These are phyloP conservation scores for Papilio aristodemus DNA, from an alignment of 1,140 invertebrate genomes.

Conservation along the genomic window DNA sequence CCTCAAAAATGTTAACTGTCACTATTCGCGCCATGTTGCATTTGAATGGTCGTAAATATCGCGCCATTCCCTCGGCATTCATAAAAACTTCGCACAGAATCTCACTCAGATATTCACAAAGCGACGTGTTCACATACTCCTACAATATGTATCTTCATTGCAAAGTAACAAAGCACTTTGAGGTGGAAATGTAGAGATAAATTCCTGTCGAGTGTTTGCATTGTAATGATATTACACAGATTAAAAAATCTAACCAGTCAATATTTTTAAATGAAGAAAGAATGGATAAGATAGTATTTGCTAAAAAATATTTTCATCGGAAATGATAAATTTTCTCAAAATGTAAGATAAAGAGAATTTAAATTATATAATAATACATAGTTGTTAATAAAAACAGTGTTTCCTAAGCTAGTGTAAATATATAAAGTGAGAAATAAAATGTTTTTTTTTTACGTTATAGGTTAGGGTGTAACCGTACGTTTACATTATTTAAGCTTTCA, in stretches of 20 bases:
- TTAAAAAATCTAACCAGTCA: neutral
- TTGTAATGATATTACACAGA: neutral
- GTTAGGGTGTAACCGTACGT: too few species aligned
- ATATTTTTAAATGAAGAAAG: too few species aligned
- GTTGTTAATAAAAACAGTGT: too few species aligned
- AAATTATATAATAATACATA: too few species aligned
- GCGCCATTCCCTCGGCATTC: conserved; percentile 26
- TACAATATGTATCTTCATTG: neutral
- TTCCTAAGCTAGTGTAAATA: too few species aligned
- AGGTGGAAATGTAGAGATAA: conserved; percentile 1
- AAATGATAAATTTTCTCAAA: too few species aligned
- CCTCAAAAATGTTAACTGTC: conserved; percentile 4
- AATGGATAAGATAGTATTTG: too few species aligned
- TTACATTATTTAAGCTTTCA: too few species aligned
- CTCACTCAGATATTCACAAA: conserved; percentile 21
- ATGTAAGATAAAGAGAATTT: too few species aligned
- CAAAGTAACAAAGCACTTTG: conserved; percentile 2
- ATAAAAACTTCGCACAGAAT: conserved; percentile 34
- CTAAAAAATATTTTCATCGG: too few species aligned
- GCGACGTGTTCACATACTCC: neutral
- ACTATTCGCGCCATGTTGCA: conserved; percentile 20
- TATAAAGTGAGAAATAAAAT: too few species aligned
- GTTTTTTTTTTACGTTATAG: too few species aligned
- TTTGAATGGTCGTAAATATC: conserved; percentile 10
- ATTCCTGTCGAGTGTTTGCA: neutral